Evolutionary conservation across 2,888 invertebrate genomes (phyloP).

Genomic region (Pristionchus fissidentatus): DNA sequence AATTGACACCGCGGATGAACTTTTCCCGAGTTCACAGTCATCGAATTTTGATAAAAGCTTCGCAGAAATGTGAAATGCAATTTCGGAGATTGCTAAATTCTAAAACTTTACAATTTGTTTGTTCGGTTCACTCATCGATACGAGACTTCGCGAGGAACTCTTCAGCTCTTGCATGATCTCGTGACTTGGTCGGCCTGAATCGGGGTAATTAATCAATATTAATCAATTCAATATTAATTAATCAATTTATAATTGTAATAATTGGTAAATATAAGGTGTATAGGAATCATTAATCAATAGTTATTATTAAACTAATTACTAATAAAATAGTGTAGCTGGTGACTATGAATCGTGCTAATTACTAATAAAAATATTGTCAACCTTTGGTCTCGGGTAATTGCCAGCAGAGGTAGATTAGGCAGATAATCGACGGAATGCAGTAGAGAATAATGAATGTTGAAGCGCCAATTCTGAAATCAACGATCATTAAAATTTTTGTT

Average conservation of each 20-base stretch:
- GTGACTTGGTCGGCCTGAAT: conserved; percentile 1
- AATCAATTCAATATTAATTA: neutral
- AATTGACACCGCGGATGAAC: too few relatives aligned
- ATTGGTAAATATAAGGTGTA: neutral
- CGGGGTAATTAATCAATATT: neutral
- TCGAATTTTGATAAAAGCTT: too few relatives aligned
- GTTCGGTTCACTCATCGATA: neutral
- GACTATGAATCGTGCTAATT: too few relatives aligned
- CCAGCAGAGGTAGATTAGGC: neutral
- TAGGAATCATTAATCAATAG: neutral
- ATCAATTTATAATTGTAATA: neutral
- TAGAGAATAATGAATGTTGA: conserved; percentile 22
- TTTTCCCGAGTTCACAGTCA: too few relatives aligned
- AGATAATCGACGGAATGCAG: neutral
- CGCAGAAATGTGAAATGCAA: too few relatives aligned
- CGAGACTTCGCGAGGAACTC: neutral
- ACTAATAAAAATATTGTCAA: too few relatives aligned
- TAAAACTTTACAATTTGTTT: neutral
- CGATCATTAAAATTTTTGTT: neutral
- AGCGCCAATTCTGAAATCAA: neutral
- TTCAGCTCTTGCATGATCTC: conserved; percentile 1
- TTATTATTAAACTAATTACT: neutral
- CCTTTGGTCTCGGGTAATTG: conserved; percentile 32
- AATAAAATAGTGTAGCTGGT: too few relatives aligned
- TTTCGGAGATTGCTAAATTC: too few relatives aligned